Base-by-base conservation (phyloP, 2,888 invertebrate species). In the Sclerodermus sp. region DNA sequence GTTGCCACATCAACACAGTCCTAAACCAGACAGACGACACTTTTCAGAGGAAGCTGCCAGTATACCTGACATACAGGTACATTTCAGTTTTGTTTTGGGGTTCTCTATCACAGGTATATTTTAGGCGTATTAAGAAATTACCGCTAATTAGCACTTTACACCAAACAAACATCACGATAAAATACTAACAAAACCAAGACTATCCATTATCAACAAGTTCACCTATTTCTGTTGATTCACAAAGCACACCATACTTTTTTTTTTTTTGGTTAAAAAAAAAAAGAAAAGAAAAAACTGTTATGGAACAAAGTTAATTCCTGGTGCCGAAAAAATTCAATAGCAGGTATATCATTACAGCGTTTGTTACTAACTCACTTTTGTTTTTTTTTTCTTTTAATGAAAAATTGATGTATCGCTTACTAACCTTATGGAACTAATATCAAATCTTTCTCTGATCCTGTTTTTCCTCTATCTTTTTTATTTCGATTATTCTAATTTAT, bases 41-140 rank as follows among this genome's bases (percentile, higher is more conserved):
- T 96, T 94, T 74, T 90, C 93, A 37, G 93, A 95, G 68, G 94
- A 95, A 81, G 88, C 91, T 13, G 87, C 91, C 64, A 82, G 86
- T 70, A 89, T 93, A 59, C 90, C 90, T 10, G 92, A 94, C 76
- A 87, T 95, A 70, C 93, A 94, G 87, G 94, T 93, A 82, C 73
- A 71, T 66, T 76, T 67, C 55, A 49, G 55, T 55, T 56, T 57
- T 58, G 49, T 62, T 61, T 62, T 42, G n/a, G n/a, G n/a, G n/a
- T 38, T 38, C 5, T 10, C 5, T 14, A 9, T 38, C 38, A 38
- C 38, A 38, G 14, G n/a, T n/a, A n/a, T n/a, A n/a, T 9, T 31
- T n/a, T 9, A 12, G 12, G 31, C 12, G 6, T 31, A 31, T 12
- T 6, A 31, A 12, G 12, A 31, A 31, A 9, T 12, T 31, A 9